Percentiles rank a stretch among this genome's conserved stretches.
These are phyloP conservation scores for Trididemnum clinides DNA, from an alignment of 23 tunicate genomes.

Conservation along the genomic window DNA sequence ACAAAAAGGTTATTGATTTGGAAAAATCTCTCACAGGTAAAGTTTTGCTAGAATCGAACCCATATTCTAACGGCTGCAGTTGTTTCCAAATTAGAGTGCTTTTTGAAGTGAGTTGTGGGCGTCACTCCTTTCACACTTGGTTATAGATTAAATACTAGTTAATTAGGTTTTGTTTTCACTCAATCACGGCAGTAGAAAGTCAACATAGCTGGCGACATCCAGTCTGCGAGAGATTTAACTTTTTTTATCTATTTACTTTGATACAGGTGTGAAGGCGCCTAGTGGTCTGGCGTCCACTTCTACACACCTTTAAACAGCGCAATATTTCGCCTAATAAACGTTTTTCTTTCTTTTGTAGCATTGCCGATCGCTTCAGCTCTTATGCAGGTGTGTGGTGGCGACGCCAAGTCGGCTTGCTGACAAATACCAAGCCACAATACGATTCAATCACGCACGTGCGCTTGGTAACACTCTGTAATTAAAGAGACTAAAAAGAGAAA, in stretches of 20 bases:
- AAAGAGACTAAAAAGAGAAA: not conserved
- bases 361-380: not conserved
- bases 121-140: slow-evolving; percentile 22
- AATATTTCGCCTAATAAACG: slow-evolving; percentile 24
- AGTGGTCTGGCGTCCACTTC: slow-evolving; percentile 51
- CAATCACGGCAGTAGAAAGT: slow-evolving; percentile 16
- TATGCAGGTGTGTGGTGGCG: slow-evolving; percentile 57
- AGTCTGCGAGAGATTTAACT: slow-evolving; percentile 22
- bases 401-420: slow-evolving; percentile 29
- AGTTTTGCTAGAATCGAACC: too few relatives aligned
- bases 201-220: slow-evolving; percentile 19
- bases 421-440: not conserved
- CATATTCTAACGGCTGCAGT: too few relatives aligned
- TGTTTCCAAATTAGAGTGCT: too few relatives aligned
- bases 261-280: slow-evolving; percentile 88
- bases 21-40: too few relatives aligned
- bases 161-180: slow-evolving; percentile 11
- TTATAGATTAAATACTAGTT: not conserved
- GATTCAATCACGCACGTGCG: slow-evolving; percentile 5
- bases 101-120: too few relatives aligned
- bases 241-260: not conserved
- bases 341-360: slow-evolving; percentile 12
- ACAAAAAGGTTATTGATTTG: too few relatives aligned
- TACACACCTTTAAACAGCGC: slow-evolving; percentile 34
- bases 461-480: not conserved